phyloP scores from a whole-genome alignment of 2,797 vertebrate genomes.

The Falco concolor region DNA sequence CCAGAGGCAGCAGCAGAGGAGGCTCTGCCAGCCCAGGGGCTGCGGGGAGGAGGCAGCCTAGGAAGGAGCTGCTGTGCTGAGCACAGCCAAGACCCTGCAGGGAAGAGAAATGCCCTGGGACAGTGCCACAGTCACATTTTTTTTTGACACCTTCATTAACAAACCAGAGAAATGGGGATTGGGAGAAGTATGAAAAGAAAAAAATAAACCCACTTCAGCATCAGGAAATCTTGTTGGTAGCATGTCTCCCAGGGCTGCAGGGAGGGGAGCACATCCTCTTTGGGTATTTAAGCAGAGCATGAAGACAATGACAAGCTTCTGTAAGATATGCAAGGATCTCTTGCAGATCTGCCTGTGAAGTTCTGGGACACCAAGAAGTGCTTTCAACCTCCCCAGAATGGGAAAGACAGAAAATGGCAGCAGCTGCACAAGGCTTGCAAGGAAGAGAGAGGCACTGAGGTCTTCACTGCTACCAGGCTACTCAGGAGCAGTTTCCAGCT shows the following conservation, averaged over 20 bases:
- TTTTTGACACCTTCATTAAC: not conserved
- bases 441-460: not conserved
- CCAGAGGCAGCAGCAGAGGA: not conserved
- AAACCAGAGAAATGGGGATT: not conserved
- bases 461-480: not conserved
- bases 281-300: not conserved
- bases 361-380: not conserved
- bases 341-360: not conserved
- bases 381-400: not conserved
- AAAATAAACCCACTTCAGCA: not conserved
- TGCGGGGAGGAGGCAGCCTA: fast-evolving
- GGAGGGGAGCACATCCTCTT: not conserved
- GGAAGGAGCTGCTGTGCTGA: not conserved
- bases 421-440: not conserved
- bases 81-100: not conserved
- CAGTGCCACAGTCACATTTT: not conserved
- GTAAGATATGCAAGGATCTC: not conserved
- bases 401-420: not conserved
- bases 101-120: not conserved
- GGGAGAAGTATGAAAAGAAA: not conserved
- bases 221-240: not conserved
- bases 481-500: not conserved
- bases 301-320: not conserved
- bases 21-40: not conserved
- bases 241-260: fast-evolving